These are phyloP conservation scores for Iguana delicatissima DNA, from an alignment of 2,797 vertebrate species.

Conservation along the genomic window DNA sequence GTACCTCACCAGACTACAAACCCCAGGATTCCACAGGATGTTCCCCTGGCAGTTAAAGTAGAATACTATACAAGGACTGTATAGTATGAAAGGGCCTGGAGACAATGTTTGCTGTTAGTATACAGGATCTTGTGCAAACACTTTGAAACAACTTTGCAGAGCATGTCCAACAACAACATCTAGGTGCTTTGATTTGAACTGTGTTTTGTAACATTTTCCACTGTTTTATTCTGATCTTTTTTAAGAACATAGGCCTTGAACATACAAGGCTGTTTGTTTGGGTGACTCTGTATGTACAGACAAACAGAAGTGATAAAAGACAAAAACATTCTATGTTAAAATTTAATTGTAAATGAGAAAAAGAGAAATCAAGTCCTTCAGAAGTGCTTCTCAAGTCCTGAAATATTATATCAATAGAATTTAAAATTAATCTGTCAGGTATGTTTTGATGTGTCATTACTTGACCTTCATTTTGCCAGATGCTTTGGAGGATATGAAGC, in stretches of 20 bases:
- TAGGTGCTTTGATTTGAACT: background rate
- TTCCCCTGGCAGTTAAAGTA: no score
- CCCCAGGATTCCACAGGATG: no score
- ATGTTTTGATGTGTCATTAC: background rate
- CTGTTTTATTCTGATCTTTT: constrained; percentile 27
- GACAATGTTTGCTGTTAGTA: background rate
- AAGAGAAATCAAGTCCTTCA: background rate
- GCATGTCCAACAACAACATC: background rate
- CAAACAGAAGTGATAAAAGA: background rate
- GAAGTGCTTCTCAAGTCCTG: background rate
- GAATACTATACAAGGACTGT: no score
- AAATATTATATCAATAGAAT: background rate
- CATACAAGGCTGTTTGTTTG: background rate
- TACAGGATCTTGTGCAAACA: background rate
- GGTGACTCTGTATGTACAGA: fast-evolving
- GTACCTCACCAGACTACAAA: no score
- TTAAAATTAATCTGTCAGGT: background rate
- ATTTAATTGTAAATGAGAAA: background rate
- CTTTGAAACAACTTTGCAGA: background rate
- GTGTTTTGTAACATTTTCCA: constrained; percentile 25
- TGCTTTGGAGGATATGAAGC: background rate
- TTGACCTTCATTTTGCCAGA: background rate
- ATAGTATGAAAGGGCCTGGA: background rate
- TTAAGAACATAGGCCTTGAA: background rate
- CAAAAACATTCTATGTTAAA: background rate